Conservation (phyloP, 2,113 vertebrate species). For the Anser cygnoides region DNA sequence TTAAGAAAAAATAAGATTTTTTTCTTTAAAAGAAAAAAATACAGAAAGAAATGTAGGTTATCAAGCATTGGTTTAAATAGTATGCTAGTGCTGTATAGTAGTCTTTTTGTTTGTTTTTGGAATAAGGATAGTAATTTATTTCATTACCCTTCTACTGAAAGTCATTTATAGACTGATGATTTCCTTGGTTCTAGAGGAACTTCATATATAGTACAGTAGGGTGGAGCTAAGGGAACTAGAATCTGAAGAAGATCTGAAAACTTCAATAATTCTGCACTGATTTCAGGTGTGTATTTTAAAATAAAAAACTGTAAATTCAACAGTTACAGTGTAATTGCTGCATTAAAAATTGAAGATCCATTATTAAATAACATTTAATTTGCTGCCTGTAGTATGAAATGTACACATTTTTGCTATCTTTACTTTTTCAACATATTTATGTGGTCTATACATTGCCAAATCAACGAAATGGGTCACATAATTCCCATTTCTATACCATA, state of each 20-base stretch:
- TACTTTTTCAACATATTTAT: neutral
- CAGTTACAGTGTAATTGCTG: neutral
- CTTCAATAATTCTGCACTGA: neutral
- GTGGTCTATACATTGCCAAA: neutral
- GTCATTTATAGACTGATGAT: neutral
- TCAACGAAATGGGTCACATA: neutral
- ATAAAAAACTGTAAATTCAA: neutral
- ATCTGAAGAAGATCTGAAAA: neutral
- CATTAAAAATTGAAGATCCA: neutral
- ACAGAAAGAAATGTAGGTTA: neutral
- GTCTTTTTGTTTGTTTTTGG: neutral
- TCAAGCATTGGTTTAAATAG: neutral
- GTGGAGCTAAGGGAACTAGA: neutral
- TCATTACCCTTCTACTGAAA: neutral
- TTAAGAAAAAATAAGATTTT: neutral
- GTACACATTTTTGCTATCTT: neutral
- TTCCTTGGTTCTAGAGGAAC: neutral
- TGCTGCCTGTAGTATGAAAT: neutral
- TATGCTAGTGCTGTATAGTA: neutral
- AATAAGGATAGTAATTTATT: accelerated
- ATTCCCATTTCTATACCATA: neutral
- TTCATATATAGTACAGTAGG: neutral
- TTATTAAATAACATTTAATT: neutral
- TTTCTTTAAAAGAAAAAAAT: neutral
- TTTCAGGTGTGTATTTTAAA: neutral